These are phyloP conservation scores for Galeopterus variegatus DNA, from an alignment of 2,113 vertebrate species.

Conservation along the genomic window DNA sequence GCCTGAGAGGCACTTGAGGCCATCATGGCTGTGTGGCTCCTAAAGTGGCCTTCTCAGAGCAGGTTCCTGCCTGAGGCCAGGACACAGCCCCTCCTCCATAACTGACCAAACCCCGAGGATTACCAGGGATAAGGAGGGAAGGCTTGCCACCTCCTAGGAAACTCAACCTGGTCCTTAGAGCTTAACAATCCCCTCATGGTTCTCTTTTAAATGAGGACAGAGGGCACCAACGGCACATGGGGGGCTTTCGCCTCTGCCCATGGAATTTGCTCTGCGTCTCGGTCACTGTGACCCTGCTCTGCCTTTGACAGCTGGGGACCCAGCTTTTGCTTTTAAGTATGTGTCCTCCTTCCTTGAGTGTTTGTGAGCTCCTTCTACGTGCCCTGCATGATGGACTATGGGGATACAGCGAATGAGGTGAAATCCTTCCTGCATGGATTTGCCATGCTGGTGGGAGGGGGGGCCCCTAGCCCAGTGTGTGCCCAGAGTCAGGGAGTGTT, in stretches of 20 bases:
- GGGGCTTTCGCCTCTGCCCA: neutral
- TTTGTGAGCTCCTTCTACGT: rapidly evolving
- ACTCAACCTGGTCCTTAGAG: neutral
- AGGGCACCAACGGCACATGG: neutral
- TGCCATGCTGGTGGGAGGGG: neutral
- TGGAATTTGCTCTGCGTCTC: neutral
- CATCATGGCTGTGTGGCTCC: rapidly evolving
- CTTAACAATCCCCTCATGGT: slow-evolving; percentile 45
- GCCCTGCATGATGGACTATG: rapidly evolving
- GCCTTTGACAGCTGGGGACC: rapidly evolving
- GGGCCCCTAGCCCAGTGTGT: rapidly evolving
- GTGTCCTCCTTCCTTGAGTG: neutral
- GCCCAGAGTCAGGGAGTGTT: too few species aligned
- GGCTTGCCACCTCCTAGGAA: neutral
- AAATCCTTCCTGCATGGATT: neutral
- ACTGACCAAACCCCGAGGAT: rapidly evolving
- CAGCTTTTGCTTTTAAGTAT: neutral
- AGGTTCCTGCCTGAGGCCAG: neutral
- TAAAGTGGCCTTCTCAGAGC: rapidly evolving
- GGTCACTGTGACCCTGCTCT: rapidly evolving
- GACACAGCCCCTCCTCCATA: neutral
- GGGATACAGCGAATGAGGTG: rapidly evolving
- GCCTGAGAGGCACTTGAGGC: too few species aligned
- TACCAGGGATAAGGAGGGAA: neutral
- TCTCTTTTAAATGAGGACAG: neutral